Evolutionary conservation across 2,113 vertebrate genomes (phyloP).

Genomic region (Saguinus midas): DNA sequence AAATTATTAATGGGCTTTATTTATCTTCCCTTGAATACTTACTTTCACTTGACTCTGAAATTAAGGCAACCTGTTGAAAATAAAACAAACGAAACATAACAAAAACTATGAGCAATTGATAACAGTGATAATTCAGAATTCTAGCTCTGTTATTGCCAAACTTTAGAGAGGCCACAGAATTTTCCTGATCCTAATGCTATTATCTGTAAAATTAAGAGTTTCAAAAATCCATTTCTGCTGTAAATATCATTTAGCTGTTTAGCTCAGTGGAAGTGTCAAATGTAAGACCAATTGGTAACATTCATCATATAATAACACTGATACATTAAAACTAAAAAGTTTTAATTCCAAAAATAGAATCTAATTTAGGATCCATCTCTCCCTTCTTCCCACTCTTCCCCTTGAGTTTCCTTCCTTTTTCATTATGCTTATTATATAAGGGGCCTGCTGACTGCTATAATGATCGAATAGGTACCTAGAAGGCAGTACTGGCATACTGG

Average conservation of each 20-base stretch:
- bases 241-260: not conserved
- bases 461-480: not conserved
- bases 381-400: rapidly evolving
- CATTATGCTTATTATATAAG: not conserved
- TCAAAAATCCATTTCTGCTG: not conserved
- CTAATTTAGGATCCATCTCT: not conserved
- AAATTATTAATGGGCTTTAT: too few species aligned
- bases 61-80: not conserved
- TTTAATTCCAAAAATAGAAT: not conserved
- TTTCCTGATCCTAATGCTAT: not conserved
- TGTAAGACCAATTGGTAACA: not conserved
- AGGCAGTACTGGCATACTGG: not conserved
- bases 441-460: not conserved
- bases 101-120: not conserved
- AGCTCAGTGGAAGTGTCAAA: not conserved
- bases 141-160: not conserved
- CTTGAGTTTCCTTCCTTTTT: not conserved
- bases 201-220: not conserved
- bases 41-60: not conserved
- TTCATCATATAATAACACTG: not conserved
- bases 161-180: not conserved
- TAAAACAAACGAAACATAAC: not conserved
- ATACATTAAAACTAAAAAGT: not conserved
- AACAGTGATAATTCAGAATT: not conserved
- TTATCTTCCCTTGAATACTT: not conserved